These are phyloP conservation scores for Erpetoichthys calabaricus DNA, from an alignment of 2,797 vertebrate genomes.

Conservation along the genomic window DNA sequence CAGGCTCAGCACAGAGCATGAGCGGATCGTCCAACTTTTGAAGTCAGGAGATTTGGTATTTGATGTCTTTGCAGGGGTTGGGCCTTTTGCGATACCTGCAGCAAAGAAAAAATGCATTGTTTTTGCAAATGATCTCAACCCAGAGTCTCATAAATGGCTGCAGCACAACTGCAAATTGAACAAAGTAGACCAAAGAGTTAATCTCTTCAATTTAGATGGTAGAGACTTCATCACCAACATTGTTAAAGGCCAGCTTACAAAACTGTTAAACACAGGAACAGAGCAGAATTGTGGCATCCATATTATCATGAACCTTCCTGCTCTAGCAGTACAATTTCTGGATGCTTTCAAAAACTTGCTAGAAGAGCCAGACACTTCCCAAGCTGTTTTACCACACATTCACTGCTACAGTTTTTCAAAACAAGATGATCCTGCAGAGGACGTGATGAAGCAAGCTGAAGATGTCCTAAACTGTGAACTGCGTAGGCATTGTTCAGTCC, in stretches of 20 bases:
- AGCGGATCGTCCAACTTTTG: slow-evolving; percentile 59
- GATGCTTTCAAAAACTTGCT: slow-evolving; percentile 67
- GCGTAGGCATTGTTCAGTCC: slow-evolving; percentile 50
- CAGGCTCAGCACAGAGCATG: slow-evolving; percentile 77
- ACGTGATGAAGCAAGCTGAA: slow-evolving; percentile 57
- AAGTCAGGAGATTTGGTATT: slow-evolving; percentile 61
- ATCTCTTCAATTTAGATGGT: slow-evolving; percentile 76
- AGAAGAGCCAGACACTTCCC: slow-evolving; percentile 11
- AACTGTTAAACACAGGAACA: slow-evolving; percentile 31
- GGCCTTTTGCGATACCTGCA: slow-evolving; percentile 80
- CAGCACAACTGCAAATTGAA: slow-evolving; percentile 83
- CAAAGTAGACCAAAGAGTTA: slow-evolving; percentile 66
- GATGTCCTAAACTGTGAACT: slow-evolving; percentile 51
- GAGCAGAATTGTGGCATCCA: slow-evolving; percentile 43
- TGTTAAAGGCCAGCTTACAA: slow-evolving; percentile 56
- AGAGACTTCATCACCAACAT: slow-evolving; percentile 74
- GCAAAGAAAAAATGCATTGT: slow-evolving; percentile 64
- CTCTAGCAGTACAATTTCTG: slow-evolving; percentile 76
- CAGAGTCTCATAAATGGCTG: slow-evolving; percentile 78
- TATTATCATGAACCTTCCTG: slow-evolving; percentile 89
- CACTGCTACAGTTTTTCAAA: slow-evolving; percentile 92
- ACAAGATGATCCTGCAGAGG: slow-evolving; percentile 49
- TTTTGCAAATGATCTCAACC: slow-evolving; percentile 89
- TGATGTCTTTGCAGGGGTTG: slow-evolving; percentile 85
- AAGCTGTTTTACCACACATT: slow-evolving; percentile 53